Conservation (phyloP, 2,888 invertebrate genomes). For the Pristionchus fissidentatus region DNA sequence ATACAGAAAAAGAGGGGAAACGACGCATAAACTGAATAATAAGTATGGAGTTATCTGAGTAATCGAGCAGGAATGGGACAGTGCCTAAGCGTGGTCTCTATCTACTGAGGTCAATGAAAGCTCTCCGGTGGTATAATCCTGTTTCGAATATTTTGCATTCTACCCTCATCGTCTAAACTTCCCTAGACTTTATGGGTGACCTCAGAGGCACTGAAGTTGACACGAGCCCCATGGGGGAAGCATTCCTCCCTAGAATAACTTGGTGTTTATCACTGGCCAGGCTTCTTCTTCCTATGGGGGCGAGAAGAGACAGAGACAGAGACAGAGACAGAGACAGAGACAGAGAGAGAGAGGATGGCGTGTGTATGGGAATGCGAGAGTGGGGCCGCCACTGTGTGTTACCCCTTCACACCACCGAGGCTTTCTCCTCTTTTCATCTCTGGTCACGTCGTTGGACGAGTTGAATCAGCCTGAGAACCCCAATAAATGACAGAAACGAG, state of each 20-base stretch:
- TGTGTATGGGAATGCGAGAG: neutral
- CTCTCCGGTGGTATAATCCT: no score
- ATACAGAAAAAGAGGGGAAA: neutral
- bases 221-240: neutral
- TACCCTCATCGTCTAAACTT: no score
- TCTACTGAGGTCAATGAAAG: no score
- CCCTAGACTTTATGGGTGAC: no score
- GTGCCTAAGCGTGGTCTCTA: no score
- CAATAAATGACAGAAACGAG: neutral
- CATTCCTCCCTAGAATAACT: neutral
- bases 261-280: slow-evolving; percentile 15
- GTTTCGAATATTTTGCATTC: no score
- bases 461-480: neutral
- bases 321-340: no score
- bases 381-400: neutral
- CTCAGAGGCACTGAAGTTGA: no score
- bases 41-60: neutral
- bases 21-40: neutral
- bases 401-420: neutral
- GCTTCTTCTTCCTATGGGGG: no score
- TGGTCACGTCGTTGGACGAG: neutral
- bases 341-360: neutral
- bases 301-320: no score
- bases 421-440: neutral
- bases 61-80: no score